Evolutionary conservation across 2,888 invertebrate genomes (phyloP).

Genomic region (Abscondita cerata): DNA sequence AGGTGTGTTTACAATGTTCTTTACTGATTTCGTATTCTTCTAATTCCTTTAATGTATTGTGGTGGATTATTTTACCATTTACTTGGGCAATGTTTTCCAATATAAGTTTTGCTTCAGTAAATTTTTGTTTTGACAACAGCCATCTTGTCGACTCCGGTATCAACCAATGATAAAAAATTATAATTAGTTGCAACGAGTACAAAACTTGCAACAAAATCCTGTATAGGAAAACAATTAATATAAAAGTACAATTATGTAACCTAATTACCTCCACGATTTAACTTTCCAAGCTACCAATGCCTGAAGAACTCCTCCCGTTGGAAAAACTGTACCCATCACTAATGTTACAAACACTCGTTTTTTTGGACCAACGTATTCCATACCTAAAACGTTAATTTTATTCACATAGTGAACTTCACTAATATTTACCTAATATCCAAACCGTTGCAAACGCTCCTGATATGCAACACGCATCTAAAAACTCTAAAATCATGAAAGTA

Average conservation of each 20-base stretch:
- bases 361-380: constrained; percentile 79
- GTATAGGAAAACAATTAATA: neutral
- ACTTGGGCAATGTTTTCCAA: too few relatives aligned
- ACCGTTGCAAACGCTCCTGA: neutral
- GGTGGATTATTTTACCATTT: constrained; percentile 40
- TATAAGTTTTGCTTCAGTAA: constrained; percentile 51
- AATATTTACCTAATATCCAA: constrained; percentile 32
- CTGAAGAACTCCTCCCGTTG: constrained; percentile 72
- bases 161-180: constrained; percentile 72
- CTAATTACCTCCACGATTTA: constrained; percentile 68
- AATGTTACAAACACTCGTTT: constrained; percentile 76
- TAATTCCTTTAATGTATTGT: constrained; percentile 50
- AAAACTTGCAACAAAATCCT: constrained; percentile 57
- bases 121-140: constrained; percentile 70
- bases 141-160: constrained; percentile 79
- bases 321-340: constrained; percentile 73
- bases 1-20: neutral
- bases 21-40: constrained; percentile 13
- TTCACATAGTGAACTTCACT: too few relatives aligned
- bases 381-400: constrained; percentile 65
- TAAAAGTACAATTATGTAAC: too few relatives aligned
- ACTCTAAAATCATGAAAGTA: neutral
- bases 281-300: constrained; percentile 72
- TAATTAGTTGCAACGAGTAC: constrained; percentile 72
- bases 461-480: neutral